Percentiles rank a stretch among this genome's conserved stretches.
Conservation (phyloP, 2,888 invertebrate species). For the Ectropis crepuscularia region DNA sequence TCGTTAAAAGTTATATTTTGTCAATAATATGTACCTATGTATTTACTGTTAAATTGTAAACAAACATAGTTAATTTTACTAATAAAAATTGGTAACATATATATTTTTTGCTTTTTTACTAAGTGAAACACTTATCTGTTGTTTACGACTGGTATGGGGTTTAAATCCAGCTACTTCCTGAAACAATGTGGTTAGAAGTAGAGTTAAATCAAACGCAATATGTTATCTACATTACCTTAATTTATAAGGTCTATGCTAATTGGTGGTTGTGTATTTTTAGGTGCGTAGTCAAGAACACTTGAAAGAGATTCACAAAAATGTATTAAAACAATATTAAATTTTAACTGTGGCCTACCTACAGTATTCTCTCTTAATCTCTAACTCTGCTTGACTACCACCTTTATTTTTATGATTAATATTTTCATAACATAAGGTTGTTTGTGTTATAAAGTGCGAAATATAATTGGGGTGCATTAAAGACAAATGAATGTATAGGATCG, state of each 20-base stretch:
- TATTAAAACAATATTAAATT: too few species aligned
- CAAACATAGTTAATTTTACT: too few species aligned
- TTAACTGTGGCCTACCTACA: too few species aligned
- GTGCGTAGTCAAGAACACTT: slow-evolving; percentile 5
- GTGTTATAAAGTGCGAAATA: slow-evolving; percentile 8
- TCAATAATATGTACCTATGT: too few species aligned
- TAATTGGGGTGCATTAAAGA: background rate
- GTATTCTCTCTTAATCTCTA: background rate
- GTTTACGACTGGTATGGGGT: slow-evolving; percentile 3
- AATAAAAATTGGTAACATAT: too few species aligned
- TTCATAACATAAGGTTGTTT: slow-evolving; percentile 14
- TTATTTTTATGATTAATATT: slow-evolving; percentile 8
- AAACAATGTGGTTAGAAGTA: slow-evolving; percentile 5
- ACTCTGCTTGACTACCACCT: slow-evolving; percentile 1
- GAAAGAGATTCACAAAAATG: background rate
- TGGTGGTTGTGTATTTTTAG: slow-evolving; percentile 29
- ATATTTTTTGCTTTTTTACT: slow-evolving; percentile 1
- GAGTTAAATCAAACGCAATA: slow-evolving; percentile 11
- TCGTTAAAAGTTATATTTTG: too few species aligned
- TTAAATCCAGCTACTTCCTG: background rate
- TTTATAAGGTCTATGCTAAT: slow-evolving; percentile 27
- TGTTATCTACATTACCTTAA: slow-evolving; percentile 28
- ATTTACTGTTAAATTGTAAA: too few species aligned
- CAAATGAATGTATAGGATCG: slow-evolving; percentile 1
- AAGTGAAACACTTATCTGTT: slow-evolving; percentile 11